Evolutionary conservation across 2,888 invertebrate species (phyloP).

Genomic region (Andricus curvator): DNA sequence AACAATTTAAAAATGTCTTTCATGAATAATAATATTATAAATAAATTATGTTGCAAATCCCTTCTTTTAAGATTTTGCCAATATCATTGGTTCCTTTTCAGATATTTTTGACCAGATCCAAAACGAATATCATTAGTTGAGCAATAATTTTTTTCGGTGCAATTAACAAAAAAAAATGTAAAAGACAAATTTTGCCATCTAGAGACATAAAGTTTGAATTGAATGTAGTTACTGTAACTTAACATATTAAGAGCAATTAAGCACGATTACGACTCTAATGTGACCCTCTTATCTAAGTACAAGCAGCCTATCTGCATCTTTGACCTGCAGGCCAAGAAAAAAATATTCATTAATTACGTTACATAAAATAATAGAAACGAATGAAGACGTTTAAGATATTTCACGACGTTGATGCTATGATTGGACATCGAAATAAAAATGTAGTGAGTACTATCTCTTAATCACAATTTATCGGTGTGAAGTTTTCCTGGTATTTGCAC

Average conservation of each 20-base stretch:
- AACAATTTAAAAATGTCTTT: too few relatives aligned
- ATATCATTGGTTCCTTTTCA: too few relatives aligned
- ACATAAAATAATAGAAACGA: constrained; percentile 14
- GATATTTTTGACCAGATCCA: too few relatives aligned
- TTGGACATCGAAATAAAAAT: constrained; percentile 12
- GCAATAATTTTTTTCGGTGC: too few relatives aligned
- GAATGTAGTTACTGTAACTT: not conserved
- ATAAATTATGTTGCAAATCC: too few relatives aligned
- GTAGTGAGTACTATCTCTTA: constrained; percentile 5
- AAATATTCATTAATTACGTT: constrained; percentile 31
- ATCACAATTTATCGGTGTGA: constrained; percentile 8
- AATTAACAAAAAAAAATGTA: not conserved
- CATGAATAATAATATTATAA: too few relatives aligned
- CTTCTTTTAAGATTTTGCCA: too few relatives aligned
- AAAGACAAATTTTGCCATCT: not conserved
- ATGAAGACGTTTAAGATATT: constrained; percentile 34
- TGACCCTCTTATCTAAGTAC: constrained; percentile 31
- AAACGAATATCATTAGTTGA: too few relatives aligned
- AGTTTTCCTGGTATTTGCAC: not conserved
- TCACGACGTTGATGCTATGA: constrained; percentile 27
- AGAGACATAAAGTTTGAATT: not conserved
- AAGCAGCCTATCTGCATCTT: constrained; percentile 17
- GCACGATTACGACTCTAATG: constrained; percentile 15
- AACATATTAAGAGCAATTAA: constrained; percentile 30
- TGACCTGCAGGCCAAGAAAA: constrained; percentile 22